Evolutionary conservation across 2,797 vertebrate genomes (phyloP), one percentile per base, ranked within the genome.

Genomic region (Dermochelys coriacea): DNA sequence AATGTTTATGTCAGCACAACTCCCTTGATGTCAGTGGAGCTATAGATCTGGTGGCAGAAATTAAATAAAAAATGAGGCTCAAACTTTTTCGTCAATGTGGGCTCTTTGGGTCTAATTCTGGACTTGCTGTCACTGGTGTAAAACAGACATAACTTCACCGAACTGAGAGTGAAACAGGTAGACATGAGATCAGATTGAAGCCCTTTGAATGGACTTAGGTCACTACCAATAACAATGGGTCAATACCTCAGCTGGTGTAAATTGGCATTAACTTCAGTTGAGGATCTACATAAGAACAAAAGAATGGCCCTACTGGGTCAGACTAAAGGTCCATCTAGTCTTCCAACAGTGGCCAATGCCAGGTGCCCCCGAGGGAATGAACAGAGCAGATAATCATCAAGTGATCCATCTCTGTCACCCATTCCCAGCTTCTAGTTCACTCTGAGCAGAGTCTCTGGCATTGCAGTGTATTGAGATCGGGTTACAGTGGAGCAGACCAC

Each of bases 171-270:
- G n/a, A 91, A 1, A 78, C 80, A 7, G 79, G 14, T 27, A 29
- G 2, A 19, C 23, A 79, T 77, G 14, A 75, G 3, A 34, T 8
- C 19, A 0, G 34, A 8, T 2, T 37, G 75, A 19, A 12, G 1
- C 1, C 3, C 6, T 23, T 77, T 18, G 2, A 0, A 0, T 1
- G 1, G 2, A 55, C 19, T 47, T 82, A 82, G 34, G 2, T 16
- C 0, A 1, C 25, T 29, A 31, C 9, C n/a, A 6, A 11, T 77
- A 82, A 18, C 1, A 77, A n/a, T 4, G 8, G 79, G 7, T 37
- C 5, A 52, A 0, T 11, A 8, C 37, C 87, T 75, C 29, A 6
- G 34, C 31, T 8, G 1, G 1, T 27, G 45, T 27, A 87, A 89
- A 41, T 1, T 3, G 64, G 0, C 3, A 34, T 27, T 74, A 64